phyloP scores from a whole-genome alignment of 2,888 invertebrate species.

The Erebia aethiops region DNA sequence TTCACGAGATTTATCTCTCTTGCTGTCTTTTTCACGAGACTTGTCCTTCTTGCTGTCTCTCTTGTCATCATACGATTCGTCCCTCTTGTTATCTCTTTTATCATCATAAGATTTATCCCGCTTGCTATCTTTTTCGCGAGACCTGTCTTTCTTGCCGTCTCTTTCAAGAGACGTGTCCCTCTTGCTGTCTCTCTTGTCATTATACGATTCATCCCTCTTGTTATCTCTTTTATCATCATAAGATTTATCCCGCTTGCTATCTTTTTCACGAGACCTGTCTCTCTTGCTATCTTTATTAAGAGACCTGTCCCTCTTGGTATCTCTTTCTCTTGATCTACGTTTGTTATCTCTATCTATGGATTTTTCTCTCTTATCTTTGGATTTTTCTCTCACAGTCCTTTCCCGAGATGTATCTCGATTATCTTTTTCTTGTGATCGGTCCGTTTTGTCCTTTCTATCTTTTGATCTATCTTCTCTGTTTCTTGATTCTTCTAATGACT shows the following conservation, averaged over 20 bases:
- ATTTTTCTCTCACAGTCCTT: constrained; percentile 25
- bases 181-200: too few relatives aligned
- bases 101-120: not conserved
- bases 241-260: not conserved
- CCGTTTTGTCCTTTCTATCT: constrained; percentile 21
- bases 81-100: not conserved
- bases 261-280: constrained; percentile 4
- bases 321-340: constrained; percentile 10
- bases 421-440: not conserved
- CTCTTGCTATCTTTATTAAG: constrained; percentile 15
- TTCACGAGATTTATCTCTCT: not conserved
- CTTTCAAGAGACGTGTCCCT: not conserved
- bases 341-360: constrained; percentile 37
- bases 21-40: not conserved
- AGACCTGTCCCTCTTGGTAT: constrained; percentile 38
- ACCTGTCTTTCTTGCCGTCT: constrained; percentile 10
- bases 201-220: not conserved
- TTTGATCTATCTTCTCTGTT: constrained; percentile 30
- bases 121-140: constrained; percentile 3
- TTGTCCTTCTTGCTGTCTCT: too few relatives aligned
- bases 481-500: constrained; percentile 34
- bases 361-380: constrained; percentile 22
- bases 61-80: not conserved
- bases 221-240: not conserved
- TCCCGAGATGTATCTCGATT: constrained; percentile 8